phyloP scores from a whole-genome alignment of 2,888 invertebrate species.

The Onchidella celtica region DNA sequence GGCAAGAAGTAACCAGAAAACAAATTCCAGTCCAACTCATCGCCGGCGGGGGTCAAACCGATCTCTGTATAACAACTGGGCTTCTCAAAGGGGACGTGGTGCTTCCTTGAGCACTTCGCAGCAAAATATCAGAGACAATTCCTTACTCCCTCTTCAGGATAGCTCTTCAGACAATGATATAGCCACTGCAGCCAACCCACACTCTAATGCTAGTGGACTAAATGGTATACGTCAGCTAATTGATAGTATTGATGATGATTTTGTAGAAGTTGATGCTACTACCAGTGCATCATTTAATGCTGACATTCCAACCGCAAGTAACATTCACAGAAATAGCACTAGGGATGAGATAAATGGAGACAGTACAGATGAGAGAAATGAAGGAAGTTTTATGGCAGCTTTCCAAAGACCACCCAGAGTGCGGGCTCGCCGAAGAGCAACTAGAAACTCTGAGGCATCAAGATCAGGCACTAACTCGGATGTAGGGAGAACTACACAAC shows the following conservation, averaged over 20 bases:
- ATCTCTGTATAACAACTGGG: background rate
- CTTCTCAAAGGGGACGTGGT: background rate
- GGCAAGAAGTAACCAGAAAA: background rate
- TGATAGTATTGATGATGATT: conserved; percentile 10
- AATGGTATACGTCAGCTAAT: conserved; percentile 23
- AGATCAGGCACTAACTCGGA: too few species aligned
- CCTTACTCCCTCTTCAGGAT: background rate
- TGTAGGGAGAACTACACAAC: conserved; percentile 1
- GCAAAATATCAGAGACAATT: background rate
- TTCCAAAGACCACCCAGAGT: too few species aligned
- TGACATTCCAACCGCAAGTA: too few species aligned
- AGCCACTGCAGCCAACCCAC: background rate
- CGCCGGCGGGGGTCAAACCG: background rate
- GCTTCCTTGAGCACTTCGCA: background rate
- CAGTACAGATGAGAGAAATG: too few species aligned
- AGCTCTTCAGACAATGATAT: background rate
- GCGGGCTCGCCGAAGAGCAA: too few species aligned
- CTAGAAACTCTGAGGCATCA: too few species aligned
- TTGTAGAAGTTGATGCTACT: too few species aligned
- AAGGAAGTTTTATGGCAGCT: too few species aligned
- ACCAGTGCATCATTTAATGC: too few species aligned
- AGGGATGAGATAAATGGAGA: too few species aligned
- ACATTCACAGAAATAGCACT: too few species aligned
- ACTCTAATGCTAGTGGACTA: conserved; percentile 4
- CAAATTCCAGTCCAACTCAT: background rate